phyloP scores from a whole-genome alignment of 2,113 vertebrate genomes.

The Willisornis vidua region DNA sequence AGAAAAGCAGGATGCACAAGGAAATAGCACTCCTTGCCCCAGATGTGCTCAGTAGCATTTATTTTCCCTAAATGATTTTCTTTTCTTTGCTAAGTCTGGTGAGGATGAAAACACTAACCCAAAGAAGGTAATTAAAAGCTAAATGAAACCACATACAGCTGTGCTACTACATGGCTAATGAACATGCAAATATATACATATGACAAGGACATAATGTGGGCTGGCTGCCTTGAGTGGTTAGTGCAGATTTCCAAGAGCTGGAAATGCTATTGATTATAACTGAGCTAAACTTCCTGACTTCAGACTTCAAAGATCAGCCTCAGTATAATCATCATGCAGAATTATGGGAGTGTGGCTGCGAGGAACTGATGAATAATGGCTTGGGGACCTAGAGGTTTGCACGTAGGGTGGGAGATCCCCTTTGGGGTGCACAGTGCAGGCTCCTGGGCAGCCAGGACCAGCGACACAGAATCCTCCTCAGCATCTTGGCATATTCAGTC shows the following conservation, averaged over 20 bases:
- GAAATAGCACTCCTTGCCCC: neutral
- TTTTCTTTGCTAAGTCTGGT: conserved; percentile 44
- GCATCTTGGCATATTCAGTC: neutral
- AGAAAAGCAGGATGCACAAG: conserved; percentile 34
- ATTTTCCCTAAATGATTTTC: conserved; percentile 32
- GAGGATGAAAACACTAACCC: conserved; percentile 51
- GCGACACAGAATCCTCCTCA: neutral
- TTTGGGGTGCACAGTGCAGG: neutral
- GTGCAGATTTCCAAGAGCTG: conserved; percentile 50
- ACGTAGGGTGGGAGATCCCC: neutral
- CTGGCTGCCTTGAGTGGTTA: conserved; percentile 44
- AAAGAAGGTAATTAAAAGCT: conserved; percentile 67
- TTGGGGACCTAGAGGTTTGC: neutral
- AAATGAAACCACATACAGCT: conserved; percentile 67
- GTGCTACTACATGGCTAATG: conserved; percentile 61
- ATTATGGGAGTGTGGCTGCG: neutral
- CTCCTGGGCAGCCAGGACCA: neutral
- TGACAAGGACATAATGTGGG: conserved; percentile 55
- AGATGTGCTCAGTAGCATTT: conserved; percentile 12
- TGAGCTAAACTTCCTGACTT: conserved; percentile 51
- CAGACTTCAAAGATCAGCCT: conserved; percentile 43
- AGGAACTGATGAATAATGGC: neutral
- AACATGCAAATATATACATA: conserved; percentile 66
- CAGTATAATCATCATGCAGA: neutral
- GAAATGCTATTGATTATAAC: conserved; percentile 56